Base-by-base conservation (phyloP, 2,113 vertebrate genomes). In the Mus pahari region DNA sequence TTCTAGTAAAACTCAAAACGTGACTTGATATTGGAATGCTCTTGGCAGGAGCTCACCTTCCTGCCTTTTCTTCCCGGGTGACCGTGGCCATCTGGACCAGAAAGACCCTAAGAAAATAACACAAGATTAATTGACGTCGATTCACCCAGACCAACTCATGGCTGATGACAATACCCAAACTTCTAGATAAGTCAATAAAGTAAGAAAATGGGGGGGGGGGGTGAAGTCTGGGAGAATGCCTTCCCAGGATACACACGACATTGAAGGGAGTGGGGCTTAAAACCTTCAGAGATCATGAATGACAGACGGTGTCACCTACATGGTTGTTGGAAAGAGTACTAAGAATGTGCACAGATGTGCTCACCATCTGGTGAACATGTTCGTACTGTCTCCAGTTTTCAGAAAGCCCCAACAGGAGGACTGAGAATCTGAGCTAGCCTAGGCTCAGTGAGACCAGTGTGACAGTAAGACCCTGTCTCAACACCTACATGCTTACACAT, bases 71-170 rank as follows among this genome's bases (percentile, higher is more conserved):
- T 96, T 97, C 99, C 99, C 64, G 94, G 96, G 73, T 12, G 62
- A 88, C 99, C 99, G n/a, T 98, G 97, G 19, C 95, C 97, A 95
- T 99, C 98, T 84, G 81, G 96, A 58, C 99, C 98, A 97, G 98
- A 98, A 71, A 89, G 13, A 17, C 98, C 98, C 98, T 98, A 89
- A 31, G 88, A 58, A 92, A 88, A 97, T 91, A 39, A 96, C 75
- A 86, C 8, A 68, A 48, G 77, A 79, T 90, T 33, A 93, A 94
- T 2, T 48, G 9, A 71, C 48, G 7, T 42, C 48, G 26, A 48
- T 16, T 90, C 45, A 53, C 19, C 42, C 16, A 77, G 48, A 88
- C 13, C 33, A 62, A 66, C 3, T 28, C 10, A 17, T 58, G 39
- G 24, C 53, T 73, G 4, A 39, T 45, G 64, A 77, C n/a, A 91